phyloP scores from a whole-genome alignment of 2,113 vertebrate genomes.

The Charadrius vociferus region DNA sequence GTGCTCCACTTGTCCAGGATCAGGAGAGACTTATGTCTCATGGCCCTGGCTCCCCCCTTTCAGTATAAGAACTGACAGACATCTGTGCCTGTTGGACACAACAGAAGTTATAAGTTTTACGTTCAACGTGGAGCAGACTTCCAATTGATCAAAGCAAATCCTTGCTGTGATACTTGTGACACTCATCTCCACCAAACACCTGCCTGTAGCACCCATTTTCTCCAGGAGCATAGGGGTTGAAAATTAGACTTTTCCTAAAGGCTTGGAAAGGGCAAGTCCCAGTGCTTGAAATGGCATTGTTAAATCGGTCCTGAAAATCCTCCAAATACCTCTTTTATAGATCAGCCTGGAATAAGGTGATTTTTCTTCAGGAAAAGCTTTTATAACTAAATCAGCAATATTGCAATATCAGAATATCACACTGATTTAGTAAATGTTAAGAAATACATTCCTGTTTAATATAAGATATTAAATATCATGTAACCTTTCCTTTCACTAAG shows the following conservation, averaged over 20 bases:
- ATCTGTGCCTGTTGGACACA: neutral
- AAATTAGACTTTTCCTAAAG: neutral
- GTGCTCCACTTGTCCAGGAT: too few species aligned
- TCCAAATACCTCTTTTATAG: neutral
- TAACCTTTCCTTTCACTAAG: too few species aligned
- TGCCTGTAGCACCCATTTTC: neutral
- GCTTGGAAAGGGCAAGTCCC: neutral
- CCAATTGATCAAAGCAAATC: neutral
- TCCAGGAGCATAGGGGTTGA: neutral
- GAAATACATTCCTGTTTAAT: neutral
- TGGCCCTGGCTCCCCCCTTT: rapidly evolving
- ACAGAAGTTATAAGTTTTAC: neutral
- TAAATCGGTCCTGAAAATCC: neutral
- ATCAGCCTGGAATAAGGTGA: neutral
- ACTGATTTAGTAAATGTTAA: neutral
- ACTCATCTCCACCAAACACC: neutral
- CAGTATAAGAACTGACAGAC: rapidly evolving
- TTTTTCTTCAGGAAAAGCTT: neutral
- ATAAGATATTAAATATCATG: neutral
- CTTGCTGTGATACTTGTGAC: neutral
- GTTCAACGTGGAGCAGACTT: neutral
- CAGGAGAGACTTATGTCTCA: neutral
- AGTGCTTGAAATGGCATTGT: neutral
- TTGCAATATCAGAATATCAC: neutral
- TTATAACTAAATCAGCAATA: neutral